Evolutionary conservation across 2,888 invertebrate species (phyloP), one percentile per base, ranked within the genome.

Genomic region (Linyphia triangularis): DNA sequence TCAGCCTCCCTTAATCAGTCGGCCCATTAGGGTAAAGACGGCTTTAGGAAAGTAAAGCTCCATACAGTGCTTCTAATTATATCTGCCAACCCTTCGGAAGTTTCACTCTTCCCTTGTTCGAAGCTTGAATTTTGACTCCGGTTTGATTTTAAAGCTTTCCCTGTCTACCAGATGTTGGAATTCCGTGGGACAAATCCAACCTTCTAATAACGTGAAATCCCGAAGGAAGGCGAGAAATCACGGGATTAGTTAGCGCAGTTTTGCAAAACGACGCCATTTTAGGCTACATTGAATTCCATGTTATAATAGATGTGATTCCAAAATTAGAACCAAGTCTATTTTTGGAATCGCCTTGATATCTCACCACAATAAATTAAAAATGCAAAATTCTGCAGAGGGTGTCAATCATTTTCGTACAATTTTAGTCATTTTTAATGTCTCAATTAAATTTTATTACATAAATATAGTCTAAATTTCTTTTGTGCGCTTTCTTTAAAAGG

Each of bases 111-210:
- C 77, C 63, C n/a, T 37, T 33, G 63, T 63, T 59, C 77, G 37
- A 30, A 61, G 37, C 22, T 63, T 63, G 77, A 57, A 59, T 77
- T 77, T 77, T 61, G 75, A 77, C 61, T 77, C 59, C 75, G 51
- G n/a, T 69, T 75, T 77, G 73, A 77, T 77, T 77, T 77, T 77
- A 77, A 77, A 37, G 61, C 73, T 22, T 30, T 22, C 26, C 30
- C 22, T 61, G 61, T 51, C 13, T 13, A n/a, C 37, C 75, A 77
- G 75, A 33, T 77, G 75, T 40, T 59, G 4, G 37, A 59, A 33
- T 77, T 63, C 40, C 37, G 75, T 33, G 59, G 30, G 59, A 77
- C 75, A 61, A 61, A 77, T 77, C 75, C 61, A 61, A 37, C 19
- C 26, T 61, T 61, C 19, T 61, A 77, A 61, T 77, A 61, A 59